Evolutionary conservation across 30 jellyfish, hydroid and myxozoan species (phyloP), one percentile per base, ranked within the genome.

Genomic region (Aurelia aurita): DNA sequence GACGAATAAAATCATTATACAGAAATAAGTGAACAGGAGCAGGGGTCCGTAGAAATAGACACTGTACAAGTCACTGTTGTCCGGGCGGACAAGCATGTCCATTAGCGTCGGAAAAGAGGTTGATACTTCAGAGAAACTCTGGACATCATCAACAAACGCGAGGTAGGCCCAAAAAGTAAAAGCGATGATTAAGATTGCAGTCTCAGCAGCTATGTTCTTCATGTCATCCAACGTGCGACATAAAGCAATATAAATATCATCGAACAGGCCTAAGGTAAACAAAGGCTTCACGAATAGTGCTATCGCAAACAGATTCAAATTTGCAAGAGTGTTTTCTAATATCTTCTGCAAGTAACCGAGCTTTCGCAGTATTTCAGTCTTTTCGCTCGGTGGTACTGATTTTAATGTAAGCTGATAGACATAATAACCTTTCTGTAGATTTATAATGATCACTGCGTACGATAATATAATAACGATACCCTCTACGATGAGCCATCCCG

Each of bases 21-120:
- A 16, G 62, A 20, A 82, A 43, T 82, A 82, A 9, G 58, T 28
- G 72, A 82, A 32, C 6, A 69, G 58, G 29, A 67, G 61, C 28
- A 69, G 72, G 0, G 85, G 79, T 29, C 91, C 91, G 28, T 10
- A 82, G 54, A 82, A n/a, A 7, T 57, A 26, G 15, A 44, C 60
- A 3, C 20, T 23, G 57, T 54, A 54, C 72, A 82, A 44, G 27
- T 67, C 91, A 12, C 44, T 43, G 58, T 82, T 69, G 45, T 82
- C 91, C 27, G 95, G 87, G 14, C 76, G 89, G 22, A 86, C 87
- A 26, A 86, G 79, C 89, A 86, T 86, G 74, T 74, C 95, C 79
- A 86, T 75, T 0, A 86, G 73, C 4, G 88, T 74, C 9, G 87
- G 84, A 39, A 73, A 75, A 21, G 95, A 27, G 14, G 58, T 51